A percentile compares a stretch with the other conserved stretches of the same genome.
These are phyloP conservation scores for Acomys russatus DNA, from an alignment of 2,797 vertebrate genomes.

Conservation along the genomic window DNA sequence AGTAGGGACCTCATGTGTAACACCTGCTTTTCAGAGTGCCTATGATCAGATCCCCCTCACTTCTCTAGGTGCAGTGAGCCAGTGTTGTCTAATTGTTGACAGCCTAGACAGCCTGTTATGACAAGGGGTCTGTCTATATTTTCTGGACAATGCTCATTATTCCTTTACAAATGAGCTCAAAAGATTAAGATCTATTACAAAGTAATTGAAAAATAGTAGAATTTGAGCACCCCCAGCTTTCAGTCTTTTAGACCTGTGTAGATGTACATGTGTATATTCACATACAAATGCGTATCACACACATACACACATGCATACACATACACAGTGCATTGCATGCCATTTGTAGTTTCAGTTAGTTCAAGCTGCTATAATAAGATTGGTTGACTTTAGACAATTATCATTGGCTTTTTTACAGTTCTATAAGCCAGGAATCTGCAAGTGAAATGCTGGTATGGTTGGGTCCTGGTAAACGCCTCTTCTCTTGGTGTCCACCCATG, in stretches of 20 bases:
- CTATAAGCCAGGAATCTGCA: background rate
- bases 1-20: background rate
- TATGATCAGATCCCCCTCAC: too few relatives aligned
- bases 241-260: background rate
- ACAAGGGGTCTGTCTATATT: background rate
- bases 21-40: background rate
- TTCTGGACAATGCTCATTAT: background rate
- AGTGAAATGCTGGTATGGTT: too few relatives aligned
- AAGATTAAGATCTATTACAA: conserved; percentile 32
- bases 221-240: background rate
- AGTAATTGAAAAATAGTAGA: conserved; percentile 14
- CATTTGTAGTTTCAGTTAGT: background rate
- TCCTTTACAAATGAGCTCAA: conserved; percentile 1
- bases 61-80: background rate
- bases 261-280: background rate
- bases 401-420: background rate
- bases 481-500: background rate
- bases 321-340: background rate
- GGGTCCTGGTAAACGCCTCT: background rate
- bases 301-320: background rate
- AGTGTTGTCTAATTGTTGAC: background rate
- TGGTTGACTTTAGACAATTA: background rate
- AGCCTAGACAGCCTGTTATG: background rate
- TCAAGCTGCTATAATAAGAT: background rate
- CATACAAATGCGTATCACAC: too few relatives aligned